Percentiles rank a stretch among this genome's conserved stretches.
phyloP scores from a whole-genome alignment of 2,797 vertebrate genomes.

The Yasuhikotakia modesta region DNA sequence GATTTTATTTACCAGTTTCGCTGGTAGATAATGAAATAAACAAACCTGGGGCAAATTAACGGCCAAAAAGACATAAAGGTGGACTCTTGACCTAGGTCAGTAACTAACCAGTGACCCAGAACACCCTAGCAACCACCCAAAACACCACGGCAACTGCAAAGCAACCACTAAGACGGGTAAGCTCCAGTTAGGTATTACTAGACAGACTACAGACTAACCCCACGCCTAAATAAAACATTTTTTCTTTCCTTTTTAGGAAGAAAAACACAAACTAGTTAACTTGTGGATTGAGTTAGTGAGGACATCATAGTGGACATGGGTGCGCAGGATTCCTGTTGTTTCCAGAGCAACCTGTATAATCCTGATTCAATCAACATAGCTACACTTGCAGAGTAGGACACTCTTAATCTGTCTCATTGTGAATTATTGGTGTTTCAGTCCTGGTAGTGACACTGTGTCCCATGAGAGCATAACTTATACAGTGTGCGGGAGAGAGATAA shows the following conservation, averaged over 20 bases:
- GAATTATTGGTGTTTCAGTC: constrained; percentile 37
- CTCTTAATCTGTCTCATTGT: constrained; percentile 4
- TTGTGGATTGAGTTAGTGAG: constrained; percentile 10
- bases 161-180: too few species aligned
- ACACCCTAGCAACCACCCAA: not conserved
- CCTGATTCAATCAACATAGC: not conserved
- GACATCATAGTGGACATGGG: constrained; percentile 38
- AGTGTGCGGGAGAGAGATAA: constrained; percentile 11
- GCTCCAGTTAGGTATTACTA: too few species aligned
- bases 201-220: too few species aligned
- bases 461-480: constrained; percentile 20
- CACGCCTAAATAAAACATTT: too few species aligned
- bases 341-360: constrained; percentile 68
- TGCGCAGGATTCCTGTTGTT: constrained; percentile 63
- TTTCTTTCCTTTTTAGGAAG: too few species aligned
- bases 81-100: too few species aligned
- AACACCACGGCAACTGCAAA: not conserved
- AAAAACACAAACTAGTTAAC: not conserved
- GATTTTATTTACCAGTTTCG: not conserved
- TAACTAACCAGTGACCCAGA: not conserved
- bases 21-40: too few species aligned
- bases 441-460: constrained; percentile 35
- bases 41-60: not conserved
- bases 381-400: constrained; percentile 2
- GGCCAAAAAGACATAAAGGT: not conserved